Base-by-base conservation (phyloP, 1,140 invertebrate genomes). In the Holotrichia oblita region DNA sequence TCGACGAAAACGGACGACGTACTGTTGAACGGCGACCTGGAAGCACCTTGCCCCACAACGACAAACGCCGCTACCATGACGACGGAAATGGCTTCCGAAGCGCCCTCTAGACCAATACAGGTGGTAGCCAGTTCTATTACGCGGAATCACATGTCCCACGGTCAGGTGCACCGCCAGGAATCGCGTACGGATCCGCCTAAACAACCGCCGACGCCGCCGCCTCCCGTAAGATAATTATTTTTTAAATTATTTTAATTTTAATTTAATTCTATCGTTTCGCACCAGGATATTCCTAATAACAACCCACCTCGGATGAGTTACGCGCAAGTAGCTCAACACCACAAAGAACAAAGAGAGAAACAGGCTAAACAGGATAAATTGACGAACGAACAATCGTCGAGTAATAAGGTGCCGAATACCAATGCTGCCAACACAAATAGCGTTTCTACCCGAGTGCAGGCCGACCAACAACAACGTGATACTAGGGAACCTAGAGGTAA, bases 261-360 rank as follows among this genome's bases (percentile, higher is more conserved):
- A 17, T 55, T 55, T 72, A 12, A 72, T 34, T 8, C 22, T 7
- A 34, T 72, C 2, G 9, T 72, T 27, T 7, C 27, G 27, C 10
- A 74, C 10, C 73, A 82, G 81, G 80, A 82, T 14, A 55, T 55
- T 55, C 48, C 48, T n/a, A 69, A 27, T 22, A 55, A 79, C 61
- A 85, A 91, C 82, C 89, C 89, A 81, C 90, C 90, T 80, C 89
- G 92, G 86, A 90, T 94, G 85, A 95, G 94, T 87, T 95, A 95
- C 89, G 94, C 94, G 82, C 94, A 95, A 90, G 94, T 95, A 85
- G 94, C 94, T 81, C 93, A 94, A 84, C 92, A 93, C 84, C 91
- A 91, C 86, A 92, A 92, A 82, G 91, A 92, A 82, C 89, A 88
- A 87, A 89, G 88, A 85, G 88, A 85, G 87, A 89, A 89, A 85